These are phyloP conservation scores for Drosophila affinis DNA, from an alignment of 2,888 invertebrate species.

Conservation along the genomic window DNA sequence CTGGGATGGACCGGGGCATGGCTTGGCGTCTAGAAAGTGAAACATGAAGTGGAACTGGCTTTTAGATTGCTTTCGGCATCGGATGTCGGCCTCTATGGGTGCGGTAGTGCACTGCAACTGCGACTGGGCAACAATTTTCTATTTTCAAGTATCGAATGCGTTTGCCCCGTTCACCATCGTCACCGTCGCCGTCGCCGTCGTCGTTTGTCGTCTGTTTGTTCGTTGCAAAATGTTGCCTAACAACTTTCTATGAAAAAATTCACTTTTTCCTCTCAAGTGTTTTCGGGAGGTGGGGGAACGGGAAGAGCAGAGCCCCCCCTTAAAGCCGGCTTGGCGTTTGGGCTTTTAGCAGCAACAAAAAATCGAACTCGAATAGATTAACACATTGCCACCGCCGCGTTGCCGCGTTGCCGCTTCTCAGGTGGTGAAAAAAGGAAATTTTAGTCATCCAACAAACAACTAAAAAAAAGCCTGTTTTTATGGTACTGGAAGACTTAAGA, in stretches of 20 bases:
- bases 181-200: conserved; percentile 28
- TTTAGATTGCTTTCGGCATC: conserved; percentile 24
- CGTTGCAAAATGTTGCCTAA: conserved; percentile 69
- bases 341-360: conserved; percentile 45
- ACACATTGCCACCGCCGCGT: conserved; percentile 48
- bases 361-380: conserved; percentile 63
- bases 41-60: conserved; percentile 29
- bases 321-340: conserved; percentile 55
- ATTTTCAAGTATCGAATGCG: conserved; percentile 67
- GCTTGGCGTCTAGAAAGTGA: conserved; percentile 36
- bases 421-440: conserved; percentile 47
- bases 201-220: conserved; percentile 19
- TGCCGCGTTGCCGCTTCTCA: conserved; percentile 20
- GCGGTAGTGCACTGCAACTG: not conserved
- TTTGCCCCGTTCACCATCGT: conserved; percentile 18
- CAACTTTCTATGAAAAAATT: conserved; percentile 81
- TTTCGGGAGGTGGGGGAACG: conserved; percentile 38
- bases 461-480: conserved; percentile 60
- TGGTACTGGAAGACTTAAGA: too few relatives aligned
- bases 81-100: conserved; percentile 5
- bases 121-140: conserved; percentile 55
- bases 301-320: conserved; percentile 17
- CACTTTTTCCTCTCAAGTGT: conserved; percentile 69
- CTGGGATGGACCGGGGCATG: conserved; percentile 12
- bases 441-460: conserved; percentile 15